Conservation (phyloP, 2,113 vertebrate genomes). For the Alouatta palliata region DNA sequence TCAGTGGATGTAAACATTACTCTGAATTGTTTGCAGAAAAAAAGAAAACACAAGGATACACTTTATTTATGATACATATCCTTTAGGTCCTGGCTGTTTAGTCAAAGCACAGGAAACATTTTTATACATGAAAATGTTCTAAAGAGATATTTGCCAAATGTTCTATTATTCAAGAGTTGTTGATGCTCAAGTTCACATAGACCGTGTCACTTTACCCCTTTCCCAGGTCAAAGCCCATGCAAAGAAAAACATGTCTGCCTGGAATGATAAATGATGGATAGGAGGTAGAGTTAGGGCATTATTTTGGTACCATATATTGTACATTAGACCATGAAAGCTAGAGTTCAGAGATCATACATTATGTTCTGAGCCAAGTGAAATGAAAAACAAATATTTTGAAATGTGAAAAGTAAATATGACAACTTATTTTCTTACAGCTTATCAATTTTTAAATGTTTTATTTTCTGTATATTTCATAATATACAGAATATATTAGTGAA, state of each 20-base stretch:
- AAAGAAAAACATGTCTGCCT: background rate
- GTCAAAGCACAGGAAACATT: constrained; percentile 36
- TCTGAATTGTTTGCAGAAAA: constrained; percentile 18
- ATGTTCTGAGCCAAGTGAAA: background rate
- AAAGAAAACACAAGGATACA: background rate
- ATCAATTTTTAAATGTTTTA: background rate
- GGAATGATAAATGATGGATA: background rate
- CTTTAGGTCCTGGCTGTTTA: background rate
- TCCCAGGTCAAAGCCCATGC: background rate
- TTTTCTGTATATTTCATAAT: background rate
- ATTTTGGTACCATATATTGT: background rate
- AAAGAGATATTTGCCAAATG: constrained; percentile 14
- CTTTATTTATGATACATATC: background rate
- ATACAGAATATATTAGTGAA: background rate
- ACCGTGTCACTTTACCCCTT: background rate
- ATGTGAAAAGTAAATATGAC: background rate
- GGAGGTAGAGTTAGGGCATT: background rate
- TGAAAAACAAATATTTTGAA: background rate
- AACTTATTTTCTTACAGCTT: background rate
- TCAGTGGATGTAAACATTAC: background rate
- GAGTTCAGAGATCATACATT: background rate
- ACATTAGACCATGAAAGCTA: constrained; percentile 18
- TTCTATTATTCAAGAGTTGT: constrained; percentile 4
- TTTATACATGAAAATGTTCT: constrained; percentile 42
- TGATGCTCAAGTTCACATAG: background rate